Conservation (phyloP, 2,888 invertebrate species). For the Ophraella communa region DNA sequence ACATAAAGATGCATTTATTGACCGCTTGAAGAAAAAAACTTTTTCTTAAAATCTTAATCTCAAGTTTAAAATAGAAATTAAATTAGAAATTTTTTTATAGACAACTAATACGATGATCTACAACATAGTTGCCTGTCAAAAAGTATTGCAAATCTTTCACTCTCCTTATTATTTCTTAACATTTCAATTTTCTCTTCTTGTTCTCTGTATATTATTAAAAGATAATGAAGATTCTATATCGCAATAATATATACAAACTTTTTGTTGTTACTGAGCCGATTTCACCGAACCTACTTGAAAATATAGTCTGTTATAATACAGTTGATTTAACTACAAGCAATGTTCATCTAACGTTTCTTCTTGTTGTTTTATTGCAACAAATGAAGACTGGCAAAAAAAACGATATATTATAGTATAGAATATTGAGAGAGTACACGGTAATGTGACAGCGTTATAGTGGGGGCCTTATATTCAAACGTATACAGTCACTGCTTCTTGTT, state of each 20-base stretch:
- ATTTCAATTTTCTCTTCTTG: no score
- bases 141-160: no score
- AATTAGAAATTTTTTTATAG: no score
- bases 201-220: background rate
- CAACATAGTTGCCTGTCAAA: no score
- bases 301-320: background rate
- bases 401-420: no score
- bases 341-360: slow-evolving; percentile 9
- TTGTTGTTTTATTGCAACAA: slow-evolving; percentile 7
- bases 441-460: slow-evolving; percentile 29
- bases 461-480: slow-evolving; percentile 29
- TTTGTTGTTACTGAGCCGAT: background rate
- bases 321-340: slow-evolving; percentile 6
- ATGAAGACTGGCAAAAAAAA: no score
- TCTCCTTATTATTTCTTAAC: no score
- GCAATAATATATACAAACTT: background rate
- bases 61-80: no score
- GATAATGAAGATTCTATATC: background rate
- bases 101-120: no score
- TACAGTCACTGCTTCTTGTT: slow-evolving; percentile 38
- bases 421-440: slow-evolving; percentile 18
- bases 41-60: no score
- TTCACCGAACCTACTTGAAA: background rate
- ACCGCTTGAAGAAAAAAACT: no score
- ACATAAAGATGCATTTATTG: no score